Evolutionary conservation across 2,888 invertebrate genomes (phyloP).

Genomic region (Volucella zonaria): DNA sequence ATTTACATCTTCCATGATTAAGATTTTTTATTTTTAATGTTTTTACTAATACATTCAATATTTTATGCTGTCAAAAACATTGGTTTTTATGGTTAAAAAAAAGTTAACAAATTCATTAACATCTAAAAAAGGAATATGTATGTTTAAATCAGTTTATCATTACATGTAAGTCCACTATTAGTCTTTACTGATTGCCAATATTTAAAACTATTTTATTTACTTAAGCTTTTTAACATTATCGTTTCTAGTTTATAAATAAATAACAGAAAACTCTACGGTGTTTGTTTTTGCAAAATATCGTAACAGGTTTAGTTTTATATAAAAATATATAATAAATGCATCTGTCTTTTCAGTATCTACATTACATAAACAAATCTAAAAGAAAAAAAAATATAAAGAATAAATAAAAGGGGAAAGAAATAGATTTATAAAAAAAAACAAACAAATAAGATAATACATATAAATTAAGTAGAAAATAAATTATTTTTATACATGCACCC

Average conservation of each 20-base stretch:
- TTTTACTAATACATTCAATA: conserved; percentile 2
- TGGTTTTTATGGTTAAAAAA: conserved; percentile 54
- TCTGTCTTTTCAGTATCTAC: conserved; percentile 73
- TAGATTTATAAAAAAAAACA: conserved; percentile 44
- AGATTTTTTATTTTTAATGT: conserved; percentile 34
- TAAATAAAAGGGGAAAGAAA: conserved; percentile 61
- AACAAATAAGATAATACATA: conserved; percentile 53
- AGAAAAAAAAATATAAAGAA: conserved; percentile 53
- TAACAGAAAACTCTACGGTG: conserved; percentile 68
- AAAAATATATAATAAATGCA: conserved; percentile 74
- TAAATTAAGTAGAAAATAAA: conserved; percentile 67
- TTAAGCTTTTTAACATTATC: conserved; percentile 69
- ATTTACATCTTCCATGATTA: conserved; percentile 61
- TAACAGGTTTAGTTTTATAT: conserved; percentile 67
- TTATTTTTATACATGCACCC: conserved; percentile 72
- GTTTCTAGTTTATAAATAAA: conserved; percentile 72
- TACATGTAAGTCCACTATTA: conserved; percentile 73
- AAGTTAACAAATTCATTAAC: conserved; percentile 65
- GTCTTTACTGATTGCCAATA: conserved; percentile 76
- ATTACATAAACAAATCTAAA: conserved; percentile 62
- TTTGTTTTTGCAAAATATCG: conserved; percentile 64
- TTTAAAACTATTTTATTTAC: conserved; percentile 64
- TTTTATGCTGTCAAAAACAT: conserved; percentile 41
- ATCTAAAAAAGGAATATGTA: conserved; percentile 71
- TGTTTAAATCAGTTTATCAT: conserved; percentile 67